These are phyloP conservation scores for Cerastis rubricosa DNA, from an alignment of 2,888 invertebrate genomes.

Conservation along the genomic window DNA sequence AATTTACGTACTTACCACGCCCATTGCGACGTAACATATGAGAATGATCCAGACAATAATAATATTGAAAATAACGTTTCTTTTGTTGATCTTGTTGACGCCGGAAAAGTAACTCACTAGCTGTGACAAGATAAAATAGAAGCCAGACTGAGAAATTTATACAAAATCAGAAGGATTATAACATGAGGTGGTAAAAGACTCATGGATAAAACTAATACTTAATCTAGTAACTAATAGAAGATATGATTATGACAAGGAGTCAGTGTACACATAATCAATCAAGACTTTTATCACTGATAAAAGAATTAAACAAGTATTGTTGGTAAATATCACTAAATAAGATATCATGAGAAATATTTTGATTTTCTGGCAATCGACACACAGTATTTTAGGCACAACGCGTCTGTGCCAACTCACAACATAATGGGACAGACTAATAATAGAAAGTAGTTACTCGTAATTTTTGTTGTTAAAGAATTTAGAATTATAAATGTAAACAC, in stretches of 20 bases:
- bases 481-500: slow-evolving; percentile 28
- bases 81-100: slow-evolving; percentile 1
- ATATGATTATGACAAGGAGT: slow-evolving; percentile 9
- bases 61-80: slow-evolving; percentile 4
- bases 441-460: slow-evolving; percentile 66
- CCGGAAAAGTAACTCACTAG: neutral
- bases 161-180: neutral
- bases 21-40: slow-evolving; percentile 28
- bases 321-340: slow-evolving; percentile 62
- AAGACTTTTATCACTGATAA: slow-evolving; percentile 41
- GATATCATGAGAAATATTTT: slow-evolving; percentile 52
- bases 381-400: slow-evolving; percentile 59
- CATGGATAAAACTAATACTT: slow-evolving; percentile 11
- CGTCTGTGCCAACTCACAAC: slow-evolving; percentile 76
- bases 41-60: neutral
- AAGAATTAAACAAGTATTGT: slow-evolving; percentile 47
- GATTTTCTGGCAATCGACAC: slow-evolving; percentile 49
- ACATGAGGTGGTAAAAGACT: neutral
- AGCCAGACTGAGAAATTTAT: neutral
- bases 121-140: neutral
- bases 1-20: slow-evolving; percentile 57
- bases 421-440: slow-evolving; percentile 72
- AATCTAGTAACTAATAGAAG: slow-evolving; percentile 16
- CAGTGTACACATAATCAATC: slow-evolving; percentile 41
- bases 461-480: slow-evolving; percentile 63